Evolutionary conservation across 1,140 invertebrate genomes (phyloP).

Genomic region (Dolichoris vasculosae): DNA sequence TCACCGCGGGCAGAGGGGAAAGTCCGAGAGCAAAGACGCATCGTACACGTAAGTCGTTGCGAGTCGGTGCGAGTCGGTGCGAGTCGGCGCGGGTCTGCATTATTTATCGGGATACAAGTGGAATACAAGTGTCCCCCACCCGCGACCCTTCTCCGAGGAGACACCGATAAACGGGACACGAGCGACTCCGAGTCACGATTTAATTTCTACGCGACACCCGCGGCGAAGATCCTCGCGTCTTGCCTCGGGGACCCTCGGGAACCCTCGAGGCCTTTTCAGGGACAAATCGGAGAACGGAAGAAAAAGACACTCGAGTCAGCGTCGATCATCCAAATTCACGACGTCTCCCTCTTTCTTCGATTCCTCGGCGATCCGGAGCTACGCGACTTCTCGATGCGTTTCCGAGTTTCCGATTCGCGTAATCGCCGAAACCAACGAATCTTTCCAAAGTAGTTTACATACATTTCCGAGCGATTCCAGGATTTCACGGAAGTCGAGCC

Average conservation of each 20-base stretch:
- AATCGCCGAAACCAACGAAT: neutral
- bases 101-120: slow-evolving; percentile 74
- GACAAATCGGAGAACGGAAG: no score
- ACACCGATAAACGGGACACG: neutral
- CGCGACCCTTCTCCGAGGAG: slow-evolving; percentile 25
- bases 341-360: no score
- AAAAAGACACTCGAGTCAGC: no score
- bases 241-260: neutral
- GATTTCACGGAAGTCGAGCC: neutral
- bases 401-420: neutral
- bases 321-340: no score
- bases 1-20: neutral
- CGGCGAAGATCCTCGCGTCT: slow-evolving; percentile 13
- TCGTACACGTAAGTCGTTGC: slow-evolving; percentile 33
- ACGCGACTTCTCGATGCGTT: no score
- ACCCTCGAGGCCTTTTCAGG: neutral
- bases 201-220: slow-evolving; percentile 26
- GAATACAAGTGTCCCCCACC: no score
- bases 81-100: slow-evolving; percentile 61
- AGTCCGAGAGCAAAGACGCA: slow-evolving; percentile 59
- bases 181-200: slow-evolving; percentile 13
- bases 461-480: no score
- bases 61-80: slow-evolving; percentile 41
- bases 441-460: no score
- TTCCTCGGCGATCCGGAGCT: no score